phyloP scores from a whole-genome alignment of 1,140 invertebrate species.

The Aphaenogaster floridana region DNA sequence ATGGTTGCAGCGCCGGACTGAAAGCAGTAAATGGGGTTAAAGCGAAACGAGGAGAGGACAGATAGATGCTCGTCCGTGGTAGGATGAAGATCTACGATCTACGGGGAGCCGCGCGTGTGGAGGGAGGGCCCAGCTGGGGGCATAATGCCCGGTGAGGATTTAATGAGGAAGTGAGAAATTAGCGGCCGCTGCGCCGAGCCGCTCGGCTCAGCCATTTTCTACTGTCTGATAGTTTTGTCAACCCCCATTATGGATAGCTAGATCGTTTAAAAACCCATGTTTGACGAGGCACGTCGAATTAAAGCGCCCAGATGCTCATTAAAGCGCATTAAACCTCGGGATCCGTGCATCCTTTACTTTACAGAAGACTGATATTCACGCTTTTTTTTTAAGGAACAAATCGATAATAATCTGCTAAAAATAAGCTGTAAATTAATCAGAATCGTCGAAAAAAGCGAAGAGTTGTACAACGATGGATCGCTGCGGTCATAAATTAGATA shows the following conservation, averaged over 20 bases:
- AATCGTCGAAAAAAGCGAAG: conserved; percentile 56
- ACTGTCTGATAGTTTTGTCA: conserved; percentile 78
- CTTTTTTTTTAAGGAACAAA: background rate
- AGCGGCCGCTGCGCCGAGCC: conserved; percentile 78
- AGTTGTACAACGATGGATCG: conserved; percentile 30
- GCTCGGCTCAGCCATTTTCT: conserved; percentile 73
- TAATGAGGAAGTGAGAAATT: conserved; percentile 87
- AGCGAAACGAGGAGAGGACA: conserved; percentile 76
- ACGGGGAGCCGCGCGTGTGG: conserved; percentile 74
- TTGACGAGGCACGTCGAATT: conserved; percentile 59
- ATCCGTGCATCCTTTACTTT: background rate
- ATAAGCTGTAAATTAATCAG: conserved; percentile 11
- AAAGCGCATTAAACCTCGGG: background rate
- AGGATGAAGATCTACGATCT: conserved; percentile 81
- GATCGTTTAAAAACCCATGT: conserved; percentile 37
- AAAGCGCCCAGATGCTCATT: conserved; percentile 17
- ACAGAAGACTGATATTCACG: background rate
- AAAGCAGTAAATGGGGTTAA: conserved; percentile 69
- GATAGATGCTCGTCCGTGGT: conserved; percentile 72
- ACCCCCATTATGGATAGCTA: conserved; percentile 67
- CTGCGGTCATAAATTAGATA: conserved; percentile 55
- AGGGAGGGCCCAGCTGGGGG: conserved; percentile 75
- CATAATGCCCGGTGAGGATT: conserved; percentile 83
- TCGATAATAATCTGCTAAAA: conserved; percentile 12
- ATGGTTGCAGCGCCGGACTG: conserved; percentile 1